Evolutionary conservation across 1,140 invertebrate species (phyloP).

Genomic region (Drosophila albomicans): DNA sequence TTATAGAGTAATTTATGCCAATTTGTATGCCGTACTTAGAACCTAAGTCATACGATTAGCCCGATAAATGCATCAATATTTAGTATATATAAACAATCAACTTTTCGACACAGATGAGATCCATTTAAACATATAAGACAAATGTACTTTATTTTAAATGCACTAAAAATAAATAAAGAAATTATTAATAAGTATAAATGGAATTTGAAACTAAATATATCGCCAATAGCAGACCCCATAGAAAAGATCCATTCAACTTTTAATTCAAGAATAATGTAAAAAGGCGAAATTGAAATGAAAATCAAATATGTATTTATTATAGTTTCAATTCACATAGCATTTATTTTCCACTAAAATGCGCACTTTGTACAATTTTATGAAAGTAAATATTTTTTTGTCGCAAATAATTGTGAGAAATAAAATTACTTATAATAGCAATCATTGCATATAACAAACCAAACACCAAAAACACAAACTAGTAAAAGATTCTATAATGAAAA

Average conservation of each 20-base stretch:
- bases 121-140: conserved; percentile 49
- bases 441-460: conserved; percentile 24
- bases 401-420: conserved; percentile 36
- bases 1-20: conserved; percentile 36
- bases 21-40: conserved; percentile 58
- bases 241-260: conserved; percentile 48
- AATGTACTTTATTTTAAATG: conserved; percentile 72
- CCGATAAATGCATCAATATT: conserved; percentile 40
- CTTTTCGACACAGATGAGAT: conserved; percentile 58
- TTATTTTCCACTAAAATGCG: conserved; percentile 57
- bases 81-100: conserved; percentile 63
- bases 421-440: conserved; percentile 29
- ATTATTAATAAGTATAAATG: conserved; percentile 22
- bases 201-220: conserved; percentile 1
- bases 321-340: conserved; percentile 51
- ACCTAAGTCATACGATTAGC: conserved; percentile 48
- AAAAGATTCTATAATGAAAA: not conserved
- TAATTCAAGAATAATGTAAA: conserved; percentile 24
- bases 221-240: conserved; percentile 20
- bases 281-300: conserved; percentile 19
- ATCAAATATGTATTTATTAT: conserved; percentile 42
- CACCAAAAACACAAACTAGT: not conserved
- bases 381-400: conserved; percentile 52
- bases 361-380: conserved; percentile 73
- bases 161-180: conserved; percentile 40